Percentiles rank a stretch among this genome's conserved stretches.
These are phyloP conservation scores for Coptodon bakossiorum DNA, from an alignment of 2,113 vertebrate species.

Conservation along the genomic window DNA sequence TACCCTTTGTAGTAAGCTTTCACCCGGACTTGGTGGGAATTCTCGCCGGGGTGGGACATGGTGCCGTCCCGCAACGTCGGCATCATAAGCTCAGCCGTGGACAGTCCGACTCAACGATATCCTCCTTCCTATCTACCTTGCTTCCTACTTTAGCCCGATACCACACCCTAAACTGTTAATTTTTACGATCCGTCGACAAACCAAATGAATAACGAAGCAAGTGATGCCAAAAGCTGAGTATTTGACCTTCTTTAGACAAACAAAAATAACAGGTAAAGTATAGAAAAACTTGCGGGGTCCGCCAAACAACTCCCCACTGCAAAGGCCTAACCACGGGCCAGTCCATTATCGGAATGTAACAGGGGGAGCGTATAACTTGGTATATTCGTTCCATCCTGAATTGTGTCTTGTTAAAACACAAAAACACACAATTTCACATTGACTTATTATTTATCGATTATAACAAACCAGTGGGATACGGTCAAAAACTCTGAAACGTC, in stretches of 20 bases:
- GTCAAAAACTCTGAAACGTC: background rate
- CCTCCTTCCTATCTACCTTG: constrained; percentile 40
- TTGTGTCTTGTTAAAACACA: background rate
- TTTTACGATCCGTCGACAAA: background rate
- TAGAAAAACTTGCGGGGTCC: constrained; percentile 56
- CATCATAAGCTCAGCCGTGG: constrained; percentile 75
- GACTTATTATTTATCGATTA: accelerated
- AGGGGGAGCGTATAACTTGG: constrained; percentile 18
- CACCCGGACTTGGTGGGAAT: constrained; percentile 83
- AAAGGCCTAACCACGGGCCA: constrained; percentile 65
- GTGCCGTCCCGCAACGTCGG: constrained; percentile 93
- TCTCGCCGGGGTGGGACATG: constrained; percentile 83
- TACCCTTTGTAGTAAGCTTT: constrained; percentile 92
- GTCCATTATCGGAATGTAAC: constrained; percentile 60
- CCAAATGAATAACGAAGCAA: background rate
- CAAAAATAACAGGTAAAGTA: constrained; percentile 52
- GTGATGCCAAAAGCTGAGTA: background rate
- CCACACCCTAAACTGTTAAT: constrained; percentile 30
- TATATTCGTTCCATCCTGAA: background rate
- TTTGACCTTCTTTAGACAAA: background rate
- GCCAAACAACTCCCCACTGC: constrained; percentile 73
- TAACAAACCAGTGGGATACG: accelerated
- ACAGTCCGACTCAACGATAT: constrained; percentile 41
- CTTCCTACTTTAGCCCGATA: constrained; percentile 31
- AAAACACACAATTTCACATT: accelerated